Evolutionary conservation across 2,888 invertebrate genomes (phyloP).

Genomic region (Lepas anatifera): DNA sequence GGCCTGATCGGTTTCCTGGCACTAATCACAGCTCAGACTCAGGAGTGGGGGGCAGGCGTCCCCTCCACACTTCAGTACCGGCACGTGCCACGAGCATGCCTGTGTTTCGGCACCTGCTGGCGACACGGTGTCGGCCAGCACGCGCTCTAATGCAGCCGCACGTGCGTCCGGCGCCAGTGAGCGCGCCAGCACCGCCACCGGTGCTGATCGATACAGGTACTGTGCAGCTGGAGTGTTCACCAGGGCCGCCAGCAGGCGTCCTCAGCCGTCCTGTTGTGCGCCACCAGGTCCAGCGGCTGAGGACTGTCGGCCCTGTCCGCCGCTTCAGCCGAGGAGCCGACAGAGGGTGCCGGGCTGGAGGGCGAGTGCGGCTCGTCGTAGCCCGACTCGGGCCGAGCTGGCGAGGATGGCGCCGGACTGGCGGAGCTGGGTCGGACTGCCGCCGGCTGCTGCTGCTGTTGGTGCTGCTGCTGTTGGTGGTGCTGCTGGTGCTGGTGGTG

Average conservation of each 20-base stretch:
- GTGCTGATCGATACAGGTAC: too few species aligned
- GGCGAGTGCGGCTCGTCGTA: not conserved
- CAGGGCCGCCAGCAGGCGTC: slow-evolving; percentile 5
- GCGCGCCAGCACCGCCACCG: too few species aligned
- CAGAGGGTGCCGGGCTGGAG: not conserved
- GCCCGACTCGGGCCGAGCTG: not conserved
- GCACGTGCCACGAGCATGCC: too few species aligned
- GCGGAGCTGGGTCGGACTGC: not conserved
- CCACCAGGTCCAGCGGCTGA: slow-evolving; percentile 5
- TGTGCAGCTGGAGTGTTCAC: not conserved
- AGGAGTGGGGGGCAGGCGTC: too few species aligned
- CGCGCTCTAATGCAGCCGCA: too few species aligned
- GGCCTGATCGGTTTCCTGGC: too few species aligned
- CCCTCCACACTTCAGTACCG: too few species aligned
- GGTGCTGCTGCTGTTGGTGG: too few species aligned
- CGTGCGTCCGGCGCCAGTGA: too few species aligned
- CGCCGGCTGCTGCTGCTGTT: not conserved
- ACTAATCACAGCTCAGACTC: too few species aligned
- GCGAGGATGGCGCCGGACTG: not conserved
- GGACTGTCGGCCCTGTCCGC: not conserved
- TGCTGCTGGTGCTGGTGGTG: not conserved
- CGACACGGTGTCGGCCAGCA: too few species aligned
- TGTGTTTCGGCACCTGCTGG: too few species aligned
- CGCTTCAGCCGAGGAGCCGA: not conserved
- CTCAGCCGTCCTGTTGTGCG: not conserved